Percentiles rank a stretch among this genome's conserved stretches.
Evolutionary conservation across 2,113 vertebrate genomes (phyloP).

Genomic region (Mormoops blainvillei): DNA sequence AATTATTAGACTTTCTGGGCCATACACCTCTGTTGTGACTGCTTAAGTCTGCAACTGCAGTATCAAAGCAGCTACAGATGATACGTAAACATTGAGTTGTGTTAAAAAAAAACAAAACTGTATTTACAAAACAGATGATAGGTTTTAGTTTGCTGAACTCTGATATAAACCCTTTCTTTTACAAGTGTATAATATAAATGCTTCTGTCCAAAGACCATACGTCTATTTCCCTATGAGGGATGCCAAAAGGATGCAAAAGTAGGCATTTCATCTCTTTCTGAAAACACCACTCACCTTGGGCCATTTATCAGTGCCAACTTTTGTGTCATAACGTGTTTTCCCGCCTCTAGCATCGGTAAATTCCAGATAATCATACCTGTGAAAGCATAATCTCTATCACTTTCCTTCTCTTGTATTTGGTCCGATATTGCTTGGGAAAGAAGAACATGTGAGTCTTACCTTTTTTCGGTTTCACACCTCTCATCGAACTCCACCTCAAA

Average conservation of each 20-base stretch:
- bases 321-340: conserved; percentile 96
- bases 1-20: background rate
- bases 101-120: background rate
- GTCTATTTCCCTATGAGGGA: background rate
- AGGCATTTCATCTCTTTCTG: background rate
- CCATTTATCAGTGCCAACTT: conserved; percentile 97
- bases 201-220: background rate
- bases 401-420: conserved; percentile 11
- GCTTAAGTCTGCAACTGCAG: background rate
- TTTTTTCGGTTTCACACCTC: conserved; percentile 96
- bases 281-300: conserved; percentile 88
- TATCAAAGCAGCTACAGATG: background rate
- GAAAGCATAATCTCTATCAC: conserved; percentile 65
- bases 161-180: background rate
- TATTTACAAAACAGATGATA: background rate
- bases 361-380: conserved; percentile 97
- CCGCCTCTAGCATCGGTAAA: conserved; percentile 96
- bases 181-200: background rate
- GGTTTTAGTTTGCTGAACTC: background rate
- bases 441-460: conserved; percentile 76
- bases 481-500: conserved; percentile 98
- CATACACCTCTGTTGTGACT: background rate
- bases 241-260: background rate
- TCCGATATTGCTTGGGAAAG: background rate
- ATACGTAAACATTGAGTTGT: background rate